phyloP scores from a whole-genome alignment of 2,888 invertebrate species.

The Platycheirus albimanus region DNA sequence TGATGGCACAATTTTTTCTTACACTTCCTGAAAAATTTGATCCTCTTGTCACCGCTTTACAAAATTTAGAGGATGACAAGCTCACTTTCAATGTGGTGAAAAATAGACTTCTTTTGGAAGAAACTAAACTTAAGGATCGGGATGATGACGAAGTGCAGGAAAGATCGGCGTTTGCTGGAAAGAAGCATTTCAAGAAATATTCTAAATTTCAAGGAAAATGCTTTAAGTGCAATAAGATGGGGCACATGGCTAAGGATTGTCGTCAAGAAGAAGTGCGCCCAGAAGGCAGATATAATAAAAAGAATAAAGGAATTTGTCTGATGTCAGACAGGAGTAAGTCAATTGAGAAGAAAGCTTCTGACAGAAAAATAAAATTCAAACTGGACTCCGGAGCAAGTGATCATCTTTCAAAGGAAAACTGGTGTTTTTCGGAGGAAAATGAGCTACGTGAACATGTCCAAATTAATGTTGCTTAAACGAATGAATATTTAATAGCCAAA shows the following conservation, averaged over 20 bases:
- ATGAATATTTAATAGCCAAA: no score
- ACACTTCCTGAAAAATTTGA: background rate
- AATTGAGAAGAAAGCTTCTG: no score
- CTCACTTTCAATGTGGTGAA: background rate
- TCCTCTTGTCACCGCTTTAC: background rate
- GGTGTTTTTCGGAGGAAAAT: no score
- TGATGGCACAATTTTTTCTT: background rate
- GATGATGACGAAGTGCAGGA: background rate
- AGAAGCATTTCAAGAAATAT: background rate
- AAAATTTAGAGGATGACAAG: background rate
- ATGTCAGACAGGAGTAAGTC: no score
- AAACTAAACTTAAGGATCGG: background rate
- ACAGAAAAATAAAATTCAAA: no score
- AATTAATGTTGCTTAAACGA: no score
- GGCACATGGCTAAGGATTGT: no score
- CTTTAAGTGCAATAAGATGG: background rate
- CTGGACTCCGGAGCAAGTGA: no score
- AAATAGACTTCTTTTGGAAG: background rate
- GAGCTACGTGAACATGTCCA: no score
- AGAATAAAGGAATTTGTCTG: background rate
- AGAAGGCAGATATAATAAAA: background rate
- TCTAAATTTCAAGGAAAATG: constrained; percentile 3
- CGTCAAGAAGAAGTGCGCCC: background rate
- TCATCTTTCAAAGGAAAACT: no score
- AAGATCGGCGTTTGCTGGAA: no score